Conservation (phyloP, 2,797 vertebrate species). For the Etheostoma nigrum region DNA sequence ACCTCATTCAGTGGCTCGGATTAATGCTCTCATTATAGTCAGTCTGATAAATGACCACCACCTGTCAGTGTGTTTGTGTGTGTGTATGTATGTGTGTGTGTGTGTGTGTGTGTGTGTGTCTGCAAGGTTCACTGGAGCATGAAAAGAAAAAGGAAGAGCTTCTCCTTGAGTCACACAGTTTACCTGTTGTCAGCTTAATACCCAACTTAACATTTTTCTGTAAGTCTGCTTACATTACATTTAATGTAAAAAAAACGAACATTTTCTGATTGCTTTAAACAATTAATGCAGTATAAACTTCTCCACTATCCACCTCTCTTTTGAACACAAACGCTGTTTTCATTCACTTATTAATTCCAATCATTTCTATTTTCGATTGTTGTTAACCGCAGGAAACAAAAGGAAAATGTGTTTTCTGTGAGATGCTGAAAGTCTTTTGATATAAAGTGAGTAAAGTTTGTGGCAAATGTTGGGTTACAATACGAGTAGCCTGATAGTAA, state of each 20-base stretch:
- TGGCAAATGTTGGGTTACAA: neutral
- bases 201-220: neutral
- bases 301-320: too few relatives aligned
- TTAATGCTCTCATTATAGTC: slow-evolving; percentile 75
- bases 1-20: slow-evolving; percentile 65
- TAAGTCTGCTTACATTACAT: neutral
- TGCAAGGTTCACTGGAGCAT: too few relatives aligned
- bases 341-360: too few relatives aligned
- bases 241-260: neutral
- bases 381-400: neutral
- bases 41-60: slow-evolving; percentile 66
- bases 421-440: neutral
- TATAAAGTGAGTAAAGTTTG: neutral
- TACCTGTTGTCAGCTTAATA: neutral
- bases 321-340: too few relatives aligned
- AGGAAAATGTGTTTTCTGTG: neutral
- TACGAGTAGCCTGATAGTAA: too few relatives aligned
- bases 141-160: too few relatives aligned
- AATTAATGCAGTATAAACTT: too few relatives aligned
- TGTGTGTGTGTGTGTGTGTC: slow-evolving; percentile 1
- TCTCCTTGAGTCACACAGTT: neutral
- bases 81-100: slow-evolving; percentile 23
- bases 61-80: slow-evolving; percentile 42
- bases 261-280: neutral
- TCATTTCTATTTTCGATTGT: neutral